Conservation (phyloP, 2,113 vertebrate genomes). For the Noturus placidus region DNA sequence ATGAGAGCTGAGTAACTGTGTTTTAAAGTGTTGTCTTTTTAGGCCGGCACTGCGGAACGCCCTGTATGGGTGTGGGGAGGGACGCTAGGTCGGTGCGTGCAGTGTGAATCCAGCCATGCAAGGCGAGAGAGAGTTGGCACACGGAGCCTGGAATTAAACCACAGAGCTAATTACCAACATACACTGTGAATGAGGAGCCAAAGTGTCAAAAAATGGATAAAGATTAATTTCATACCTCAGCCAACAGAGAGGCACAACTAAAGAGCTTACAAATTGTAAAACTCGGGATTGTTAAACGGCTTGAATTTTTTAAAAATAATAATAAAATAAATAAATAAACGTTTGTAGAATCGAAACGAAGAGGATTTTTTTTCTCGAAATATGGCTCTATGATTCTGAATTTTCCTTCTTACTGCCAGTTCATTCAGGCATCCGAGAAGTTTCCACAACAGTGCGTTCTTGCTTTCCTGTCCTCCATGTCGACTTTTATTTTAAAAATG, state of each 20-base stretch:
- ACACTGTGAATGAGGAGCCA: slow-evolving; percentile 68
- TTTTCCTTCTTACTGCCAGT: background rate
- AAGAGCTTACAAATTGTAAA: slow-evolving; percentile 74
- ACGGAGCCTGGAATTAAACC: slow-evolving; percentile 69
- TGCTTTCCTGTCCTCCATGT: background rate
- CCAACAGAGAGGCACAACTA: slow-evolving; percentile 61
- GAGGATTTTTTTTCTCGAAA: slow-evolving; percentile 2
- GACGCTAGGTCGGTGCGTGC: slow-evolving; percentile 49
- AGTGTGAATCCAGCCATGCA: slow-evolving; percentile 18
- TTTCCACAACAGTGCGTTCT: background rate
- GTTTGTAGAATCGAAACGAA: slow-evolving; percentile 6
- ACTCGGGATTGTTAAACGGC: slow-evolving; percentile 36
- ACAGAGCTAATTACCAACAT: slow-evolving; percentile 74
- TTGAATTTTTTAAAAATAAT: background rate
- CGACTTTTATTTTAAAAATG: background rate
- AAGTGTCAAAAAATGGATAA: slow-evolving; percentile 71
- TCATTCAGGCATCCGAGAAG: background rate
- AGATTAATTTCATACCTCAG: slow-evolving; percentile 74
- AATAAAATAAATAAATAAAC: background rate
- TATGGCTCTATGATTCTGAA: background rate
- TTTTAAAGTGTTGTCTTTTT: slow-evolving; percentile 74
- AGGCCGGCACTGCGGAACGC: slow-evolving; percentile 71
- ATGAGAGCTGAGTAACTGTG: slow-evolving; percentile 73
- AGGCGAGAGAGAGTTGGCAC: slow-evolving; percentile 68
- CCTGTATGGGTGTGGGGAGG: slow-evolving; percentile 72